Evolutionary conservation across 2,888 invertebrate genomes (phyloP), one percentile per base, ranked within the genome.

Genomic region (Alloplasta piceator): DNA sequence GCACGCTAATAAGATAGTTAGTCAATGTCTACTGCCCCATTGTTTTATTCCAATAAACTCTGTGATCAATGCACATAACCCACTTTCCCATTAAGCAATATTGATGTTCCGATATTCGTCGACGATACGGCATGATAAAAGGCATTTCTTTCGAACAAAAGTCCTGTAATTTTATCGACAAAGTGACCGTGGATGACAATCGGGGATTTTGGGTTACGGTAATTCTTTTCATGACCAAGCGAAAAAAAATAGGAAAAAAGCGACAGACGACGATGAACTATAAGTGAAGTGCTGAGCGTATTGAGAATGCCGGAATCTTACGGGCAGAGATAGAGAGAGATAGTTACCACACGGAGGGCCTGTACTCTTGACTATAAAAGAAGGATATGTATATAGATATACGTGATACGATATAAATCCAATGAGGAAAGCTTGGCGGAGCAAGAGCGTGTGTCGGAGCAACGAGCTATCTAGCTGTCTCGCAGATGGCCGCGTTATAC

Each of bases 401-500:
- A 66, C 66, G 46, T 43, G 64, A 79, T 26, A 26, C 26, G 26
- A 26, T 26, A 26, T 26, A 26, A 26, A 26, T 26, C 26, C 26
- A 26, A 26, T 26, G 26, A 75, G 72, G 77, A 68, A 73, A 72
- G 60, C 71, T 66, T 66, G 61, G 80, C 80, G 78, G 76, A 82
- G 78, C 78, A 63, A 52, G 74, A 72, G 80, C 80, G 81, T 78
- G 80, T 80, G 79, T 64, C 72, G 48, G 78, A 83, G 78, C 80
- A 68, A 60, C 82, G 68, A 70, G 75, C 79, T 72, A 80, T 82
- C 82, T 82, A 77, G 82, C 80, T 77, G 83, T 79, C 81, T 84
- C 83, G 82, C 83, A 78, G 86, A 85, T 89, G 88, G 87, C 87
- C 88, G 89, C 87, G 88, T 90, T 89, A 26, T 26, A 88, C 89